Evolutionary conservation across 1,140 invertebrate genomes (phyloP).

Genomic region (Aplysia californica): DNA sequence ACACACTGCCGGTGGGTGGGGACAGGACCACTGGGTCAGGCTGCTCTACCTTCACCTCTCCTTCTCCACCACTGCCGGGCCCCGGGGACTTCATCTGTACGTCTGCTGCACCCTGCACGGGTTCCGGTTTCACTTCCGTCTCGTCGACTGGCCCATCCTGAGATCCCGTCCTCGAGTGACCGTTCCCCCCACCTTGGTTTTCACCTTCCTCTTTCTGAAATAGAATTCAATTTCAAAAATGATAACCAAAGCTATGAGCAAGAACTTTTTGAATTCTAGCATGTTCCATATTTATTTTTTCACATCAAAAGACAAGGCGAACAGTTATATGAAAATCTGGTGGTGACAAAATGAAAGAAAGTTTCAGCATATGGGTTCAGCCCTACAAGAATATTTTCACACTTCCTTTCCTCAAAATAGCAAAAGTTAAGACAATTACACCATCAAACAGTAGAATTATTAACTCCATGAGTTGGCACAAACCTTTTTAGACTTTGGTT

Average conservation of each 20-base stretch:
- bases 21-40: not conserved
- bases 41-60: not conserved
- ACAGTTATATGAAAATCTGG: no score
- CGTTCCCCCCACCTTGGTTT: not conserved
- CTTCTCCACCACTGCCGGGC: not conserved
- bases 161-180: not conserved
- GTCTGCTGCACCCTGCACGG: not conserved
- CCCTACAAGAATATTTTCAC: no score
- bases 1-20: not conserved
- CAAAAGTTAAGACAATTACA: no score
- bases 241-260: not conserved
- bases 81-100: not conserved
- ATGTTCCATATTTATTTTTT: no score
- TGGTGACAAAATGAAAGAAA: no score
- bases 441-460: not conserved
- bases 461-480: not conserved
- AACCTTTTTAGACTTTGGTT: slow-evolving; percentile 6
- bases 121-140: slow-evolving; percentile 1
- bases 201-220: not conserved
- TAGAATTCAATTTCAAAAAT: not conserved
- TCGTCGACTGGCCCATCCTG: not conserved
- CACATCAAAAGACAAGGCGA: no score
- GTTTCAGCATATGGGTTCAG: no score
- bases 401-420: no score
- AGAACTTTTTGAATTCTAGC: no score